Evolutionary conservation across 2,888 invertebrate genomes (phyloP).

Genomic region (Parnassius mnemosyne): DNA sequence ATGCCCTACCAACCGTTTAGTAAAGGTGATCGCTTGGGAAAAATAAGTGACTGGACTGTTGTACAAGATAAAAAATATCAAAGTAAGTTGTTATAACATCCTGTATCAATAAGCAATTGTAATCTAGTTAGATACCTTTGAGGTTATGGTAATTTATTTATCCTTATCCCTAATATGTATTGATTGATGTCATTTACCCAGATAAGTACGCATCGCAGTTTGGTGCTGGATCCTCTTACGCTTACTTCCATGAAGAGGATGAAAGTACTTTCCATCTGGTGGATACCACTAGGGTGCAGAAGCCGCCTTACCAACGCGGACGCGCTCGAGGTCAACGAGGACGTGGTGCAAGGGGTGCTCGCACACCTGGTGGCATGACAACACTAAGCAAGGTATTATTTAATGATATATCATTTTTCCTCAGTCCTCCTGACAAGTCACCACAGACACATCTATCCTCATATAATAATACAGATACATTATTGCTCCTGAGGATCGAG

Average conservation of each 20-base stretch:
- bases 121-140: constrained; percentile 19
- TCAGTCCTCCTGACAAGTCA: no score
- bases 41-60: constrained; percentile 99
- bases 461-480: no score
- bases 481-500: no score
- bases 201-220: constrained; percentile 96
- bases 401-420: not conserved
- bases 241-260: constrained; percentile 99
- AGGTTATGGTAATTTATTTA: constrained; percentile 30
- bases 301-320: constrained; percentile 95
- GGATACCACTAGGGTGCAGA: constrained; percentile 93
- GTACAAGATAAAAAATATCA: constrained; percentile 96
- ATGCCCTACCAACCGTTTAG: constrained; percentile 99
- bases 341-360: constrained; percentile 84
- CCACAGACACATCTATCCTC: no score
- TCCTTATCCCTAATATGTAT: constrained; percentile 1
- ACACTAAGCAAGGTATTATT: constrained; percentile 86
- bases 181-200: constrained; percentile 45
- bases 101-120: not conserved
- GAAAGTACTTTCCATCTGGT: constrained; percentile 99
- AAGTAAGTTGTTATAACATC: constrained; percentile 79
- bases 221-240: constrained; percentile 97
- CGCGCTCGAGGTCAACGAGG: constrained; percentile 91
- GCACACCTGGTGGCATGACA: constrained; percentile 88
- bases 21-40: constrained; percentile 98